Base-by-base conservation (phyloP, 2,113 vertebrate species). In the Ptyas mucosa region DNA sequence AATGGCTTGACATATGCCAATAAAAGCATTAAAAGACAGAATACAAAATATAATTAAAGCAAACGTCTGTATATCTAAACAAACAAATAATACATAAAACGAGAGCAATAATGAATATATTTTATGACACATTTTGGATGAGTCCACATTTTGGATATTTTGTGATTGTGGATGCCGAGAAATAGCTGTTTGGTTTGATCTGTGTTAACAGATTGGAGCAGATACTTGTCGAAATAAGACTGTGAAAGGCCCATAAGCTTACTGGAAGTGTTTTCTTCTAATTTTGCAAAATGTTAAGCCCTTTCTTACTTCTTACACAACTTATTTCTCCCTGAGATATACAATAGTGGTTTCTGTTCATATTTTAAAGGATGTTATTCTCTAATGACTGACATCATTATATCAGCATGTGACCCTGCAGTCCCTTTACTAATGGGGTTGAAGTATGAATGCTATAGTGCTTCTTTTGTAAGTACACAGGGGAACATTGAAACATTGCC, bases 361-460 rank as follows among this genome's bases (percentile, higher is more conserved):
- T 29, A 1, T 92, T 95, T 88, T 94, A 93, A 95, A 95, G 89
- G 26, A 88, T 2, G 0, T 12, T 57, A 87, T 57, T 90, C 87
- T 87, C 88, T 95, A 91, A 93, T 93, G 93, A 95, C 90, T 95
- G 96, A 95, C 92, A 96, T 93, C 14, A 93, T 91, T 93, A 92
- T 93, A 96, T 94, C 90, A 94, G 34, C 43, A 54, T 93, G 94
- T 95, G 93, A 97, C 96, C 94, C 91, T 91, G 93, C 93, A 52
- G 94, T 46, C 88, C 89, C 92, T 96, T 96, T 88, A 91, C 85
- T 95, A 95, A 96, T 95, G 91, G 95, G 92, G 90, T 93, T 88
- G 57, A 94, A 94, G 95, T 92, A 93, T 88, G 92, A 91, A 86
- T 93, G 49, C 15, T 91, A n/a, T 64, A 95, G 91, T 94, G 52